Conservation (phyloP, 2,113 vertebrate genomes). For the Lates calcarifer region DNA sequence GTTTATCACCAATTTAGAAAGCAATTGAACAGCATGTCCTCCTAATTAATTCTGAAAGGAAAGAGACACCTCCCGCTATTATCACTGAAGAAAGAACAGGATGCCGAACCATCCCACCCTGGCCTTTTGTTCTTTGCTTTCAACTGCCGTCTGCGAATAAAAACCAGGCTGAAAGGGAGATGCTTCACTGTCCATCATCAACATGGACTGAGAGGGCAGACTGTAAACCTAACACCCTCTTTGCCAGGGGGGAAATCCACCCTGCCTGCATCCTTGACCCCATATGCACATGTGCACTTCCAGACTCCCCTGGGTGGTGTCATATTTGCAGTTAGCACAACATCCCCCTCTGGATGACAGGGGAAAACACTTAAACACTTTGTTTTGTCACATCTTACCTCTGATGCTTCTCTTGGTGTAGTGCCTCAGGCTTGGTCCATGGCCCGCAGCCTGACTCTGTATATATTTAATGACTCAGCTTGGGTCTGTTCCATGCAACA, state of each 20-base stretch:
- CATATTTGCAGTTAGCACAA: slow-evolving; percentile 56
- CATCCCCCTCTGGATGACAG: slow-evolving; percentile 16
- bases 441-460: slow-evolving; percentile 26
- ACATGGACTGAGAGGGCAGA: slow-evolving; percentile 21
- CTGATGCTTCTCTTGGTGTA: background rate
- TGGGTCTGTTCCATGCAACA: slow-evolving; percentile 31
- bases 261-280: slow-evolving; percentile 31
- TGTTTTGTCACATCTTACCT: slow-evolving; percentile 29
- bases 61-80: slow-evolving; percentile 56
- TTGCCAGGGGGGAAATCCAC: slow-evolving; percentile 64
- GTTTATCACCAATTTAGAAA: slow-evolving; percentile 56
- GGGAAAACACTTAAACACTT: slow-evolving; percentile 41
- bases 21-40: slow-evolving; percentile 30
- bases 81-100: slow-evolving; percentile 32
- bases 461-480: slow-evolving; percentile 65
- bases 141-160: slow-evolving; percentile 50
- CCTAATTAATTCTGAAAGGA: slow-evolving; percentile 67
- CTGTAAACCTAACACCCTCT: slow-evolving; percentile 70
- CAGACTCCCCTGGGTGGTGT: slow-evolving; percentile 64
- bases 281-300: slow-evolving; percentile 11
- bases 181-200: slow-evolving; percentile 57
- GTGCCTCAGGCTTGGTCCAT: slow-evolving; percentile 24
- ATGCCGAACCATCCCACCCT: slow-evolving; percentile 1
- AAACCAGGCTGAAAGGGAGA: slow-evolving; percentile 65
- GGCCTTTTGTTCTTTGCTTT: slow-evolving; percentile 65